These are phyloP conservation scores for Prietella phreatophila DNA, from an alignment of 2,113 vertebrate genomes.

Conservation along the genomic window DNA sequence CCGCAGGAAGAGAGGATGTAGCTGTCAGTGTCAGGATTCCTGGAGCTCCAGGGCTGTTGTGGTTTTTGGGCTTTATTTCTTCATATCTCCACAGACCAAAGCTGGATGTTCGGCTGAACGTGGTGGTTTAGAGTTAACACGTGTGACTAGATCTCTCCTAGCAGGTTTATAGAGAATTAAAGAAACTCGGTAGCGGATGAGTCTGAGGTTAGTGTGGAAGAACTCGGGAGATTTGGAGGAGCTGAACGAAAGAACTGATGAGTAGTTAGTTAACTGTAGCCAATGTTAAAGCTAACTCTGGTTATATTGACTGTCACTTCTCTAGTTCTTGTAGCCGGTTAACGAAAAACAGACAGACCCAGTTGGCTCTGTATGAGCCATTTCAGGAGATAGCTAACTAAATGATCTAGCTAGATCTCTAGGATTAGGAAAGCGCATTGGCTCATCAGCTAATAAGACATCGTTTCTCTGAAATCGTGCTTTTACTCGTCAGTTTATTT, in stretches of 20 bases:
- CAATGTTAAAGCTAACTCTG: neutral
- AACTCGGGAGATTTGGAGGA: neutral
- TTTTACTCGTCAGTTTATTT: neutral
- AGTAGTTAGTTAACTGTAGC: neutral
- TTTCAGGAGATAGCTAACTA: neutral
- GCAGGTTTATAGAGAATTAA: neutral
- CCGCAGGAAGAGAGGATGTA: neutral
- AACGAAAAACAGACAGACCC: neutral
- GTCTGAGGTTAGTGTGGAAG: neutral
- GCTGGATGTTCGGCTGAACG: neutral
- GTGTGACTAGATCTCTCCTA: neutral
- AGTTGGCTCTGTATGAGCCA: neutral
- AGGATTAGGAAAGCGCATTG: neutral
- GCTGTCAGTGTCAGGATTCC: slow-evolving; percentile 1
- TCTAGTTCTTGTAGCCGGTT: neutral
- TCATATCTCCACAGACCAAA: neutral
- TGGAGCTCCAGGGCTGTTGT: slow-evolving; percentile 3
- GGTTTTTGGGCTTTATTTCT: neutral
- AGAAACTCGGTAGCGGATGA: neutral
- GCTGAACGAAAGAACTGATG: neutral
- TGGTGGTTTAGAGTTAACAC: neutral
- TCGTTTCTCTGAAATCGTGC: neutral
- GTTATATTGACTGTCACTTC: neutral
- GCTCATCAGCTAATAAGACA: neutral
- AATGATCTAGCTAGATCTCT: neutral